Evolutionary conservation across 2,888 invertebrate genomes (phyloP), one percentile per base, ranked within the genome.

Genomic region (Melanophora roralis): DNA sequence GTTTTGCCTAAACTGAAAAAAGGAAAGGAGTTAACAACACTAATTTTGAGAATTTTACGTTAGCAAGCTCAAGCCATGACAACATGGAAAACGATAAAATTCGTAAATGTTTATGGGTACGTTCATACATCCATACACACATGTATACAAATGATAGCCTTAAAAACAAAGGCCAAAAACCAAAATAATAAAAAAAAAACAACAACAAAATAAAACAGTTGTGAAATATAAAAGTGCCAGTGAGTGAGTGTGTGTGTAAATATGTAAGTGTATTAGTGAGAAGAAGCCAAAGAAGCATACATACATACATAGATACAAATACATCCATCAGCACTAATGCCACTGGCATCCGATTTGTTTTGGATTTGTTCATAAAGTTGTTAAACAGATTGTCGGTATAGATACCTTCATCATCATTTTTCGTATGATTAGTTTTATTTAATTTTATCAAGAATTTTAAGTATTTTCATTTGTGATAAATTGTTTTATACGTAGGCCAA

Each of bases 311-410:
- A 36, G 47, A 43, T 57, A 53, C 62, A 62, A 27, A n/a, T 27
- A 60, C 59, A 32, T 71, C 59, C 53, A 45, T 53, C 53, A 45
- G 53, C 23, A 55, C 27, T 64, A 72, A 72, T 83, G 83, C 83
- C 83, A 83, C 78, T 82, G 83, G 83, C 83, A 87, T 87, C 87
- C 87, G 87, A 87, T 87, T 87, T 87, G 72, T 80, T 87, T 87
- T 87, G 87, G 87, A 87, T 87, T 87, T 87, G 86, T 86, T 87
- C 87, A 87, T 87, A 87, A 87, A 87, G 87, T 87, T 87, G 87
- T 87, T 87, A 87, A 87, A 87, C 87, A 87, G 87, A 87, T 87
- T 87, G 87, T 87, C 86, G 87, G 87, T 87, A 85, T 87, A 87
- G 87, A 87, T 87, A 87, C 87, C 87, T 81, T 77, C 77, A 67